Evolutionary conservation across 2,888 invertebrate species (phyloP), one percentile per base, ranked within the genome.

Genomic region (Chaetogeoica ovagalla): DNA sequence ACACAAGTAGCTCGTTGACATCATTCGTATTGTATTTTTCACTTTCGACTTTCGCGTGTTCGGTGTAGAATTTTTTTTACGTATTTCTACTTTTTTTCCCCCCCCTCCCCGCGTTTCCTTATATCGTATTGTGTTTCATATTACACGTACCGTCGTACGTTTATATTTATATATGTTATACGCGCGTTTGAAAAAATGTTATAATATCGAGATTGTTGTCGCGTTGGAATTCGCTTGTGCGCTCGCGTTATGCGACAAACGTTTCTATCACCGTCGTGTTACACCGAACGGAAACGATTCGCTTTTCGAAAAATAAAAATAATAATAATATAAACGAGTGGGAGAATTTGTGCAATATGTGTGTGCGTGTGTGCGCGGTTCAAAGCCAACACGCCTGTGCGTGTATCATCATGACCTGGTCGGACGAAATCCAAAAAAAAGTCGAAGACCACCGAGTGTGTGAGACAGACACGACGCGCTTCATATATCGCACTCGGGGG

Each of bases 391-490:
- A 23, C 3, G 19, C 30, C 37, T 62, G 11, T 30, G 13, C 57
- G 13, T n/a, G n/a, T n/a, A n/a, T n/a, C 30, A 30, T 30, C 57
- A 19, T 75, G 74, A 75, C 74, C 74, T 39, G 74, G 65, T 75
- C 65, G 74, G 74, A 75, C 65, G 39, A 65, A 75, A 65, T 75
- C 74, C 74, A 75, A 75, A 75, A 66, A 65, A 74, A 63, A 55
- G 6, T 13, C 57, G 3, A 23, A 57, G 55, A 66, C 57, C 39
- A 13, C 62, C 52, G 74, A 65, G 62, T 30, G 8, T 39, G 17
- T 63, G 30, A n/a, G 30, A 30, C 30, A n/a, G 30, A 30, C 30
- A 30, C 30, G 30, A 55, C 48, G 15, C 13, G n/a, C n/a, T n/a
- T n/a, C n/a, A n/a, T 48, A 13, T 48, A 48, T 48, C 8, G 48